Conservation (phyloP, 2,888 invertebrate genomes). For the Odontocolon sp. region DNA sequence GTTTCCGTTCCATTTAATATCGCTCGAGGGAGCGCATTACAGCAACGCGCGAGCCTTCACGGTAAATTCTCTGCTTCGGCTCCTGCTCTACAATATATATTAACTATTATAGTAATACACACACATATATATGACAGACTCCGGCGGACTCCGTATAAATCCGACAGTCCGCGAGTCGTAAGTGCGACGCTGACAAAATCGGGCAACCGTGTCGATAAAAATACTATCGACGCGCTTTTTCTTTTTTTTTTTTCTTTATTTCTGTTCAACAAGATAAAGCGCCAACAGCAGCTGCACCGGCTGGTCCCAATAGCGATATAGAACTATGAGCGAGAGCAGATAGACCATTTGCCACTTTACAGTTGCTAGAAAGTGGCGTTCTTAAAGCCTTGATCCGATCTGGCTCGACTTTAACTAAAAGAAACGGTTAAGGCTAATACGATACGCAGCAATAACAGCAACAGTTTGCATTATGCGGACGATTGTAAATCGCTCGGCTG, state of each 20-base stretch:
- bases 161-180: not conserved
- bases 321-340: not conserved
- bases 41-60: conserved; percentile 1
- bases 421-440: conserved; percentile 17
- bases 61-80: not conserved
- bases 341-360: conserved; percentile 6
- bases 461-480: not conserved
- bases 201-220: conserved; percentile 41
- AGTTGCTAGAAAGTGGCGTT: conserved; percentile 34
- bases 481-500: conserved; percentile 18
- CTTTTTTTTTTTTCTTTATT: no score
- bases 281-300: conserved; percentile 16
- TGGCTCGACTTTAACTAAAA: not conserved
- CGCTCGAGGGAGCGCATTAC: conserved; percentile 29
- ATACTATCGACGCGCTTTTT: conserved; percentile 42
- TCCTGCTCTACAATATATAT: no score
- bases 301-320: not conserved
- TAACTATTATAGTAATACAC: no score
- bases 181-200: conserved; percentile 18
- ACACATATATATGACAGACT: not conserved
- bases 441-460: not conserved
- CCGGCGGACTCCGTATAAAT: not conserved
- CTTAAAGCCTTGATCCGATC: conserved; percentile 30
- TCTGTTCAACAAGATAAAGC: conserved; percentile 30
- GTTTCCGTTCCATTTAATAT: conserved; percentile 42